A percentile compares a stretch with the other conserved stretches of the same genome.
These are phyloP conservation scores for Sylvietta virens DNA, from an alignment of 2,113 vertebrate genomes.

Conservation along the genomic window DNA sequence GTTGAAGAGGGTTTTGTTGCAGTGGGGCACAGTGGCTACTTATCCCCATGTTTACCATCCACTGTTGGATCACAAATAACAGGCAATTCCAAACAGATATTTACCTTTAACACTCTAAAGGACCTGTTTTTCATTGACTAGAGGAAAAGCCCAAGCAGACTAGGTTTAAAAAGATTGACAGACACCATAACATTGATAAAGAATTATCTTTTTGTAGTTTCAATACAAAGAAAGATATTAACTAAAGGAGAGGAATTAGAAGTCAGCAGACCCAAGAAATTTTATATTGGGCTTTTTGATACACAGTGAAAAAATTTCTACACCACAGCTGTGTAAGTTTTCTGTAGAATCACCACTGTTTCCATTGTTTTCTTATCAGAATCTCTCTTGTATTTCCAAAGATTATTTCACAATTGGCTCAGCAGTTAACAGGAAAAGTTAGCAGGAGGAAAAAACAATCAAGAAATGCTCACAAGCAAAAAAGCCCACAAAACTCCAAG, in stretches of 20 bases:
- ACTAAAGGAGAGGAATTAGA: background rate
- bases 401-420: background rate
- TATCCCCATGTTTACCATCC: background rate
- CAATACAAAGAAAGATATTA: background rate
- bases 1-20: background rate
- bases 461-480: background rate
- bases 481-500: background rate
- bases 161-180: background rate
- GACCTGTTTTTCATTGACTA: background rate
- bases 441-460: background rate
- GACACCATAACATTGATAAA: background rate
- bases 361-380: background rate
- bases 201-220: background rate
- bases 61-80: background rate
- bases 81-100: rapidly evolving
- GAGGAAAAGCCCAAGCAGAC: background rate
- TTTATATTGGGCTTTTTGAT: background rate
- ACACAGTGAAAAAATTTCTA: background rate
- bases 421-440: background rate
- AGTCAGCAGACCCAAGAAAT: background rate
- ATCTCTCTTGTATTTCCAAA: background rate
- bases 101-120: background rate
- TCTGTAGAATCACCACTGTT: background rate
- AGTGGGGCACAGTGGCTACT: background rate
- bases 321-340: background rate